Conservation (phyloP, 2,888 invertebrate genomes). For the Cantharis rufa region DNA sequence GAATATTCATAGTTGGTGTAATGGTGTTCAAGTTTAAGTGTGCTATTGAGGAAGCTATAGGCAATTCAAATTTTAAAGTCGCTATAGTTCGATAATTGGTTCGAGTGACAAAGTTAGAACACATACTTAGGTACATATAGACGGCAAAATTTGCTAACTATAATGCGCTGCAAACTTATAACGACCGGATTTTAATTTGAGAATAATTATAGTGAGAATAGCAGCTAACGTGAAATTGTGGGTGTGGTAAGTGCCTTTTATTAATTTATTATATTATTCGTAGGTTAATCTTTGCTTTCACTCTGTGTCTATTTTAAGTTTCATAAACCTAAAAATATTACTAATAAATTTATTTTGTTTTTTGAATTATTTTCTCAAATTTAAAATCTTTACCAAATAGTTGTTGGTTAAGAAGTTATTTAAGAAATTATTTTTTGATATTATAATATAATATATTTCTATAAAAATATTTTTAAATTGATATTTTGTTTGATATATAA, state of each 20-base stretch:
- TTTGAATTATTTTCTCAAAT: too few relatives aligned
- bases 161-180: background rate
- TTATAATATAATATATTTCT: too few relatives aligned
- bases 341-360: too few relatives aligned
- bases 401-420: too few relatives aligned
- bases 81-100: background rate
- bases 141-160: background rate
- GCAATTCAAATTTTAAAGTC: background rate
- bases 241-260: background rate
- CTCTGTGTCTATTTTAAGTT: too few relatives aligned
- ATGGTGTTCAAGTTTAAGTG: background rate
- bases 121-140: background rate
- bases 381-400: too few relatives aligned
- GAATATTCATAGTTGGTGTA: background rate
- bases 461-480: too few relatives aligned
- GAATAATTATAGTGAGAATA: background rate
- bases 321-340: too few relatives aligned
- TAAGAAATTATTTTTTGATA: too few relatives aligned
- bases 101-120: background rate
- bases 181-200: background rate
- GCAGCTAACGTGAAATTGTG: background rate
- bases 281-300: background rate
- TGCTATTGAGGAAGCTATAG: background rate
- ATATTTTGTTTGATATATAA: too few relatives aligned
- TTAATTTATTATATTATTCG: background rate